Base-by-base conservation (phyloP, 2,113 vertebrate species). In the Sula dactylatra region DNA sequence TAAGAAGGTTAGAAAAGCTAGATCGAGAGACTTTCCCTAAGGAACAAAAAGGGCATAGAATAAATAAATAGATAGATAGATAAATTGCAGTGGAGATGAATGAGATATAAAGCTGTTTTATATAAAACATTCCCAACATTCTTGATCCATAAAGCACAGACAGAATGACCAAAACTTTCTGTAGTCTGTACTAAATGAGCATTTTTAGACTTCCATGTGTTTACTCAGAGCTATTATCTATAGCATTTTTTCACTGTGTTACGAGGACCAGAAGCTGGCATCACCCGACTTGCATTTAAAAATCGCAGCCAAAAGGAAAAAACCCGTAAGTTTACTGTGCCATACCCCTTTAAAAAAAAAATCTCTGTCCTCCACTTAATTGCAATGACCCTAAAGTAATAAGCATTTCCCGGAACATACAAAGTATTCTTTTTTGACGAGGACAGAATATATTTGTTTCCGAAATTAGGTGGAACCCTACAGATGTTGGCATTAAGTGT, bases 401-500 rank as follows among this genome's bases (percentile, higher is more conserved):
- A 73, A 86, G 56, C 88, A 93, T 92, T 97, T 97, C 65, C 83
- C 91, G 73, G 70, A 95, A 70, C 70, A 81, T 13, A 62, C 21
- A 86, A n/a, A 92, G n/a, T 93, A 70, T 22, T 88, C 77, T 88
- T 96, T 80, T 85, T 85, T 80, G 86, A 95, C 0, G 4, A 94
- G 82, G 66, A 85, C 61, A 69, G 88, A 96, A 96, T 94, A 94
- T 90, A 92, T 94, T 95, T 76, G 44, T 90, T 97, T 97, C 94
- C 71, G 79, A 97, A 96, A 98, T 95, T 95, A 93, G 95, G 95
- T 91, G 67, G 84, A 98, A 91, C 82, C 82, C 93, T 97, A 95
- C 87, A 97, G 88, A 95, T 95, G 90, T 69, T 97, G 96, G 96
- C 97, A 97, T 97, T 97, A 97, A 97, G 90, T 72, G 96, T 82